These are phyloP conservation scores for Styela plicata DNA, from an alignment of 23 tunicate species.

Conservation along the genomic window DNA sequence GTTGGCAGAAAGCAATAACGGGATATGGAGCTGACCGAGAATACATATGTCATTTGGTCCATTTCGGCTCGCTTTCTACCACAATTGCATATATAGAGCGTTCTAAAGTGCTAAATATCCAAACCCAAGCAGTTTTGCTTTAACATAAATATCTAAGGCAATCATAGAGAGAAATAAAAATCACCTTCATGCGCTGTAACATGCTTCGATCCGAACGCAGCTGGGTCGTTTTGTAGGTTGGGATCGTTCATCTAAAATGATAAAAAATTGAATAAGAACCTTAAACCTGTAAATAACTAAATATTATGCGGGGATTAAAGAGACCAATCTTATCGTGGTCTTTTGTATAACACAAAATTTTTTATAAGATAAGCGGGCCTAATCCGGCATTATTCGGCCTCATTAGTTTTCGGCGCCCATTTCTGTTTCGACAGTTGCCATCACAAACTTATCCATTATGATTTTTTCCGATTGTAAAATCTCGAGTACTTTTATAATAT, in stretches of 20 bases:
- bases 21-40: too few species aligned
- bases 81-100: too few species aligned
- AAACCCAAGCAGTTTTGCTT: too few species aligned
- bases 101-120: too few species aligned
- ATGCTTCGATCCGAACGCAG: background rate
- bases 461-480: background rate
- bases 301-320: too few species aligned
- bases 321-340: background rate
- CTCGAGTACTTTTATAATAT: background rate
- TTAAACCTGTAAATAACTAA: too few species aligned
- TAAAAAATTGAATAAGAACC: background rate
- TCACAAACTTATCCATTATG: background rate
- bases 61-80: too few species aligned
- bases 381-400: background rate
- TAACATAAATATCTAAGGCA: too few species aligned
- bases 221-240: background rate
- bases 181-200: background rate
- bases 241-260: background rate
- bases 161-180: background rate
- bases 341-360: background rate
- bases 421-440: background rate
- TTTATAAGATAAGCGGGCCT: background rate
- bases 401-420: background rate
- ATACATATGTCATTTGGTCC: too few species aligned
- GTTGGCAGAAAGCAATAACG: too few species aligned